phyloP scores from a whole-genome alignment of 2,888 invertebrate species.

The Proisotoma minuta region DNA sequence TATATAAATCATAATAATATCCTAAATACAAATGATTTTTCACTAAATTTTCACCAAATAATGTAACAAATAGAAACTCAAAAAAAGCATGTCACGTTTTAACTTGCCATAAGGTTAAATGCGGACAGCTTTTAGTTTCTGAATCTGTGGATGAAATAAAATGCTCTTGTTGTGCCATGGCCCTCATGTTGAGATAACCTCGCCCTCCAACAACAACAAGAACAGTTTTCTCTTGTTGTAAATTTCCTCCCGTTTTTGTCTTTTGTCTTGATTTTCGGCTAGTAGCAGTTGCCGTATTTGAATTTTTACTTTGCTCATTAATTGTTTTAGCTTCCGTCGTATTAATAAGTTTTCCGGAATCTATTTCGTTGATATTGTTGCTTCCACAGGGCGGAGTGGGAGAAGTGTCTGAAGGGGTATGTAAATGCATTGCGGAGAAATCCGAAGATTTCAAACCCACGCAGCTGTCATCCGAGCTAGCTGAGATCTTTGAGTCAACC shows the following conservation, averaged over 20 bases:
- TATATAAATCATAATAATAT: neutral
- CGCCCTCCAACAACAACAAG: constrained; percentile 82
- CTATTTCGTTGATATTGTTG: constrained; percentile 2
- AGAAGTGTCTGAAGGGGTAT: constrained; percentile 12
- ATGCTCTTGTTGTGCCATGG: constrained; percentile 61
- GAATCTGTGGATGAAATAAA: constrained; percentile 58
- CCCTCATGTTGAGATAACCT: constrained; percentile 81
- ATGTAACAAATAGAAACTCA: neutral
- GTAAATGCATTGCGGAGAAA: neutral
- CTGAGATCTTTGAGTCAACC: constrained; percentile 77
- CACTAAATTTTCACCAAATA: neutral
- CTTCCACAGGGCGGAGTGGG: constrained; percentile 6
- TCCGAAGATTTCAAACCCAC: constrained; percentile 33
- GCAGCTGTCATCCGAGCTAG: constrained; percentile 69
- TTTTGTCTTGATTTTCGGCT: neutral
- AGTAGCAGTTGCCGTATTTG: neutral
- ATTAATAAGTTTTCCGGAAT: constrained; percentile 7
- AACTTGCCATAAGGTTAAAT: constrained; percentile 85
- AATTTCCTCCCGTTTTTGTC: neutral
- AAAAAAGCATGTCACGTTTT: constrained; percentile 53
- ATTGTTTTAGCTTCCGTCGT: neutral
- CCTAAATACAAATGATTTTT: no score
- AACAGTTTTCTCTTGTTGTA: constrained; percentile 59
- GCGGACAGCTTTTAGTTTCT: constrained; percentile 64
- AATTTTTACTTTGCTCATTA: neutral